phyloP scores from a whole-genome alignment of 2,888 invertebrate species.

The Lepidonotus clava region DNA sequence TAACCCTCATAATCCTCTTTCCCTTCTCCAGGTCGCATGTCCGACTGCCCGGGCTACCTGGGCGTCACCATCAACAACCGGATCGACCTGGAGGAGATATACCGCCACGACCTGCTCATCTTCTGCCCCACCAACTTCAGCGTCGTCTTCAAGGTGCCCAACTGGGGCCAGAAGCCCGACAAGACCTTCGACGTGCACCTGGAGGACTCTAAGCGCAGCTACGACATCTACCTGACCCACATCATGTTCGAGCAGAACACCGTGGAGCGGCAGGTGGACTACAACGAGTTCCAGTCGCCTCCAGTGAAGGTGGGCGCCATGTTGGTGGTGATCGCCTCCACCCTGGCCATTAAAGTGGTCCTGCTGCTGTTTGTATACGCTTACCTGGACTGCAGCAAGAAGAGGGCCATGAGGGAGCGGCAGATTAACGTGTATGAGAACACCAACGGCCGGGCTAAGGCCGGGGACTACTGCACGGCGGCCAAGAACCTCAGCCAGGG shows the following conservation, averaged over 20 bases:
- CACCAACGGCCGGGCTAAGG: constrained; percentile 17
- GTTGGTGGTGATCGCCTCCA: constrained; percentile 55
- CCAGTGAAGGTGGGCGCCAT: constrained; percentile 54
- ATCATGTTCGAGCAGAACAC: constrained; percentile 62
- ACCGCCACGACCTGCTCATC: constrained; percentile 73
- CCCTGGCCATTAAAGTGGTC: constrained; percentile 49
- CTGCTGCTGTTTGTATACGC: constrained; percentile 60
- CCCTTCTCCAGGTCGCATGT: constrained; percentile 65
- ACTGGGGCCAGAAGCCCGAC: constrained; percentile 63
- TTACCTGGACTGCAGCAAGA: constrained; percentile 61
- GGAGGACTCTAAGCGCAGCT: constrained; percentile 59
- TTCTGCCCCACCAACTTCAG: constrained; percentile 74
- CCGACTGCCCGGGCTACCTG: constrained; percentile 74
- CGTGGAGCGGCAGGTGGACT: constrained; percentile 31
- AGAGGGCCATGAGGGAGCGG: not conserved
- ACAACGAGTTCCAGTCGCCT: not conserved
- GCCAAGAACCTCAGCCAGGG: constrained; percentile 55
- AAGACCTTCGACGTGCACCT: constrained; percentile 65
- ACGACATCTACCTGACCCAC: constrained; percentile 64
- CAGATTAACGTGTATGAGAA: constrained; percentile 49
- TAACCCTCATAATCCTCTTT: not conserved
- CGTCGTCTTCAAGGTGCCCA: constrained; percentile 70
- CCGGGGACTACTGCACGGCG: constrained; percentile 42
- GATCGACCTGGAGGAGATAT: constrained; percentile 63
- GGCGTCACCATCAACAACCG: constrained; percentile 66